These are phyloP conservation scores for Hymenopus coronatus DNA, from an alignment of 2,888 invertebrate genomes.

Conservation along the genomic window DNA sequence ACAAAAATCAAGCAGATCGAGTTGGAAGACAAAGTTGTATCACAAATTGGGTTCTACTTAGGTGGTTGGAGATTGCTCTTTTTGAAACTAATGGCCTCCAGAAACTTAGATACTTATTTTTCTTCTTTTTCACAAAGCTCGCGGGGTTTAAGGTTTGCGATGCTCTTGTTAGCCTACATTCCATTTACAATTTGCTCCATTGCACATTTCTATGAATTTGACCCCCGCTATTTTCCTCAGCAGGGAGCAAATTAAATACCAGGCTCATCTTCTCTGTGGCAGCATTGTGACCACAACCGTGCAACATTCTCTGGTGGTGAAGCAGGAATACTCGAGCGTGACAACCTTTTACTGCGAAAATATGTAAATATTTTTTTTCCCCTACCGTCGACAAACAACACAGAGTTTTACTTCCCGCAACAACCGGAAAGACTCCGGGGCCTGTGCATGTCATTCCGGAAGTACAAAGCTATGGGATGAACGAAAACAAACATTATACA, in stretches of 20 bases:
- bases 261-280: not conserved
- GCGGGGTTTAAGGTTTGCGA: too few species aligned
- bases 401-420: not conserved
- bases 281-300: not conserved
- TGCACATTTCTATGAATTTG: not conserved
- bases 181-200: not conserved
- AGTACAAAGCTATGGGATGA: not conserved
- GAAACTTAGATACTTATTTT: too few species aligned
- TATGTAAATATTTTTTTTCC: constrained; percentile 9
- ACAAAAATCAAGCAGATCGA: too few species aligned
- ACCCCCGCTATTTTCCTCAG: not conserved
- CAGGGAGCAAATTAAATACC: not conserved
- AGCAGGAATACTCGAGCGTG: not conserved
- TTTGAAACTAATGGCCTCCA: too few species aligned
- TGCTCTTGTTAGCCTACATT: not conserved
- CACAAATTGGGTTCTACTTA: too few species aligned
- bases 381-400: not conserved
- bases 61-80: too few species aligned
- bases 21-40: too few species aligned
- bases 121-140: too few species aligned
- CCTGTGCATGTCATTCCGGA: not conserved
- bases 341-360: constrained; percentile 4
- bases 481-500: not conserved
- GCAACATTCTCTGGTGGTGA: not conserved
- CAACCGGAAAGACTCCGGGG: not conserved